Evolutionary conservation across 2,888 invertebrate genomes (phyloP).

Genomic region (Dascillus cervinus): DNA sequence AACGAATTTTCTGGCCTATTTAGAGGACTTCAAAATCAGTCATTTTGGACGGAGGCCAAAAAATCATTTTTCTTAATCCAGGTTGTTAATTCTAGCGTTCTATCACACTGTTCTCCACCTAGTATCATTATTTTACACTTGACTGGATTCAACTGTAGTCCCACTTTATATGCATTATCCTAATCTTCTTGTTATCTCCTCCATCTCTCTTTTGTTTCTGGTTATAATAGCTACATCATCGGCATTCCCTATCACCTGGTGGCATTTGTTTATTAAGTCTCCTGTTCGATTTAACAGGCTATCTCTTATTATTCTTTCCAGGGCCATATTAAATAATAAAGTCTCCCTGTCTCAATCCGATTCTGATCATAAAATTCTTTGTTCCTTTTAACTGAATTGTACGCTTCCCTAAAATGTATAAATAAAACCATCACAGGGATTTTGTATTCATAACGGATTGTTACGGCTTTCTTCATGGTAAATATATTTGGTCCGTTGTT

Average conservation of each 20-base stretch:
- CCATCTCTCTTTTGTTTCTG: constrained; percentile 2
- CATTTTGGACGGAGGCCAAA: too few relatives aligned
- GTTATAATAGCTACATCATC: constrained; percentile 4
- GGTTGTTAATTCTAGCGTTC: not conserved
- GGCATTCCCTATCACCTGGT: constrained; percentile 1
- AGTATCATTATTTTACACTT: constrained; percentile 4
- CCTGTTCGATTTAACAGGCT: not conserved
- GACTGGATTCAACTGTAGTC: not conserved
- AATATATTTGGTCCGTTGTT: constrained; percentile 1
- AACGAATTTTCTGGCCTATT: too few relatives aligned
- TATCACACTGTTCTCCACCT: not conserved
- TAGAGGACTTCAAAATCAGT: too few relatives aligned
- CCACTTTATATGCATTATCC: not conserved
- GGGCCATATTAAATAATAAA: too few relatives aligned
- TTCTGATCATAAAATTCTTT: constrained; percentile 1
- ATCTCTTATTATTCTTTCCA: constrained; percentile 1
- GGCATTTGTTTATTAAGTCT: too few relatives aligned
- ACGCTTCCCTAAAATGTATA: constrained; percentile 1
- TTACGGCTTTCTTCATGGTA: not conserved
- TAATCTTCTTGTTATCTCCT: not conserved
- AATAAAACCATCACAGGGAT: constrained; percentile 1
- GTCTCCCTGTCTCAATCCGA: constrained; percentile 1
- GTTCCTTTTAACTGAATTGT: too few relatives aligned
- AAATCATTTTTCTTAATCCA: too few relatives aligned
- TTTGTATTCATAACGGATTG: constrained; percentile 1